Percentiles rank a stretch among this genome's conserved stretches.
Conservation (phyloP, 2,888 invertebrate genomes). For the Nesidiocoris tenuis region DNA sequence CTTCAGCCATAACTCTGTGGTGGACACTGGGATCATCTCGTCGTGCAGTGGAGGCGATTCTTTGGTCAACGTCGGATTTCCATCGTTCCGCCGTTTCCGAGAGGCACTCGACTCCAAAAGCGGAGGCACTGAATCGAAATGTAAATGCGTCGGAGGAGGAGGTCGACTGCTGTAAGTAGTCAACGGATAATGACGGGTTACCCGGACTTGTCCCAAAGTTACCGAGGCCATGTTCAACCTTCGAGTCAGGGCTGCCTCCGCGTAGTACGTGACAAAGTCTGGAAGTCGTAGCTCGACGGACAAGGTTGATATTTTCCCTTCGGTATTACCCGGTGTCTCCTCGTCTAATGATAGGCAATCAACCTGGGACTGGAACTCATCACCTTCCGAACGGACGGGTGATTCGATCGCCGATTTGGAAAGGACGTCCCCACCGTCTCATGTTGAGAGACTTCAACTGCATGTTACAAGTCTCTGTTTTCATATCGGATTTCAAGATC, state of each 20-base stretch:
- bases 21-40: too few species aligned
- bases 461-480: too few species aligned
- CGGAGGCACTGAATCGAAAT: background rate
- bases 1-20: too few species aligned
- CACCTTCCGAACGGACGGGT: background rate
- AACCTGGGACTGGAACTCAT: background rate
- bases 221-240: background rate
- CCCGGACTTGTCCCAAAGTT: background rate
- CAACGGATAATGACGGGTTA: background rate
- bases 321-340: background rate
- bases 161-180: background rate
- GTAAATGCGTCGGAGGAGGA: background rate
- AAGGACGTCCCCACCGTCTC: background rate
- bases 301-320: background rate
- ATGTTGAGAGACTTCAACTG: too few species aligned
- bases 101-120: background rate
- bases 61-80: background rate
- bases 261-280: background rate
- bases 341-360: background rate
- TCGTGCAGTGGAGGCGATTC: background rate
- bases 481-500: too few species aligned
- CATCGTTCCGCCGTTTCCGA: background rate
- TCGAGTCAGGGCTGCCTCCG: background rate
- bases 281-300: background rate
- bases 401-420: conserved; percentile 4